A percentile compares a stretch with the other conserved stretches of the same genome.
phyloP scores from a whole-genome alignment of 2,113 vertebrate species.

The Plecturocebus donacophilus region DNA sequence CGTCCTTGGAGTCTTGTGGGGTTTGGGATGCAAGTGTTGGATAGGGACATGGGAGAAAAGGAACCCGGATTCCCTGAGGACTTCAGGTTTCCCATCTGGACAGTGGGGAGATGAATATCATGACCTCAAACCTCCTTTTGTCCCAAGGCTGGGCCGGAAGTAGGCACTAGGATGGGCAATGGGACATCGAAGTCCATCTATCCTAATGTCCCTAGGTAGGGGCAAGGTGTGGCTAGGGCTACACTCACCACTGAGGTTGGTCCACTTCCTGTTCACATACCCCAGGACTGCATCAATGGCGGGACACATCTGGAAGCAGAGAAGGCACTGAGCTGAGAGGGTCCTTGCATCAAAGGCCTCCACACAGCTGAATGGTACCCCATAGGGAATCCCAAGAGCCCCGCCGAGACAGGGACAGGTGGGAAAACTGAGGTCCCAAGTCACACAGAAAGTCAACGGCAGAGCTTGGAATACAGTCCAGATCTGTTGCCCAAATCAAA shows the following conservation, averaged over 20 bases:
- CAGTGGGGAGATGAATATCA: accelerated
- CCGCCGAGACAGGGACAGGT: background rate
- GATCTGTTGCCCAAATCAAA: background rate
- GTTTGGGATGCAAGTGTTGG: background rate
- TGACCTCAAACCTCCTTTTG: background rate
- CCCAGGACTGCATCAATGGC: constrained; percentile 65
- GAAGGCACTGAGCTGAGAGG: background rate
- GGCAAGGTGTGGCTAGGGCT: background rate
- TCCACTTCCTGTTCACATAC: constrained; percentile 70
- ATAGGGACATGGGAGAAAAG: background rate
- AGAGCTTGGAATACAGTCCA: background rate
- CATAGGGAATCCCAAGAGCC: background rate
- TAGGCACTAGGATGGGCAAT: background rate
- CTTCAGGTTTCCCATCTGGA: background rate
- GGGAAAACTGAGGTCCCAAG: background rate
- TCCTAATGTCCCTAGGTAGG: background rate
- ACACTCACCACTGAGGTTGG: constrained; percentile 49
- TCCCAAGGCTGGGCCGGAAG: background rate
- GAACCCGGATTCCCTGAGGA: background rate
- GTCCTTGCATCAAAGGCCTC: background rate
- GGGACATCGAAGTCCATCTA: too few species aligned
- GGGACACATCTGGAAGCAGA: constrained; percentile 79
- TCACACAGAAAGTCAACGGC: background rate
- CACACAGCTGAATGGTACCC: background rate
- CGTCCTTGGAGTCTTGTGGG: background rate